A percentile compares a stretch with the other conserved stretches of the same genome.
phyloP scores from a whole-genome alignment of 2,113 vertebrate genomes.

The Cephalopholis sonnerati region DNA sequence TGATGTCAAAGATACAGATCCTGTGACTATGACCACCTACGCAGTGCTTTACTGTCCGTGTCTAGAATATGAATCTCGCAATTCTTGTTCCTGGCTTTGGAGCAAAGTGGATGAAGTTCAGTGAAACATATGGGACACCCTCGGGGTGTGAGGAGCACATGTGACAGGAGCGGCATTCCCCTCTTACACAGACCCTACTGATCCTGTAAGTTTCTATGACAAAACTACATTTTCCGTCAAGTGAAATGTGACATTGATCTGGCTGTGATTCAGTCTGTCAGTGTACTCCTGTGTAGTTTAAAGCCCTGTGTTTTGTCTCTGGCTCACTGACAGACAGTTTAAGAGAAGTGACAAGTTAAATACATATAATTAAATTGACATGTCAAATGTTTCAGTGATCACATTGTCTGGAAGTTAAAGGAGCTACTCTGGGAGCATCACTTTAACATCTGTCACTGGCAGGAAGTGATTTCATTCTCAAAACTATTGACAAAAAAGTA shows the following conservation, averaged over 20 bases:
- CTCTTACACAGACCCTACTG: slow-evolving; percentile 23
- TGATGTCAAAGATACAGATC: background rate
- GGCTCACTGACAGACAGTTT: background rate
- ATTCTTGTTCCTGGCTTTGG: background rate
- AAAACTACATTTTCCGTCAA: background rate
- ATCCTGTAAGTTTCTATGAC: background rate
- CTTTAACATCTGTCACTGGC: background rate
- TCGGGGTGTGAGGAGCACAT: slow-evolving; percentile 2
- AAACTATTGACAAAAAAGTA: background rate
- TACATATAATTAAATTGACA: background rate
- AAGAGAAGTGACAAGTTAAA: background rate
- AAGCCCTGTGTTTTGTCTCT: background rate
- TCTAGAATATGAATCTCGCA: background rate
- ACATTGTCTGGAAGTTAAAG: background rate
- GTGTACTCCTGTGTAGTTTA: background rate
- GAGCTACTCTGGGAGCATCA: background rate
- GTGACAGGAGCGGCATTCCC: slow-evolving; percentile 44
- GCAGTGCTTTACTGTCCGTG: background rate
- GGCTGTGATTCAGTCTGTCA: background rate
- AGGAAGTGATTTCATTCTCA: background rate
- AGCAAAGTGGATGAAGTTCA: background rate
- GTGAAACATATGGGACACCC: slow-evolving; percentile 10
- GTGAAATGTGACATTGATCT: background rate
- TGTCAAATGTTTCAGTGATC: slow-evolving; percentile 1
- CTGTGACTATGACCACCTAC: slow-evolving; percentile 6